Percentiles rank a stretch among this genome's conserved stretches.
phyloP scores from a whole-genome alignment of 2,113 vertebrate species.

The Triplophysa tibetana region DNA sequence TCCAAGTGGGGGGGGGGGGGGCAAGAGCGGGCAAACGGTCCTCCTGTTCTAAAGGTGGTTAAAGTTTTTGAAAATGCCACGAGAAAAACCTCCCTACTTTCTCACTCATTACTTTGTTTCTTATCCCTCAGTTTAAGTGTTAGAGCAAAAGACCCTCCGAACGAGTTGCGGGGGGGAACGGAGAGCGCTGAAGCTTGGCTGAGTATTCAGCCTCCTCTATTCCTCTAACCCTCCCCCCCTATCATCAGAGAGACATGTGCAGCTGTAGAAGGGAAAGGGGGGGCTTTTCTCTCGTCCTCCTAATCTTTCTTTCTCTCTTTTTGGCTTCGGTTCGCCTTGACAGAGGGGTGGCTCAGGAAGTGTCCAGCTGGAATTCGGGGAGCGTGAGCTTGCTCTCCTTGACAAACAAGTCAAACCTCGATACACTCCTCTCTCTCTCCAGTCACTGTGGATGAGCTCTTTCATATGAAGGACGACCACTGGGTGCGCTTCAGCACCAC shows the following conservation, averaged over 20 bases:
- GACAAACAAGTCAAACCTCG: constrained; percentile 33
- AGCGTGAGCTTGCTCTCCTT: constrained; percentile 13
- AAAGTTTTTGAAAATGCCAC: constrained; percentile 14
- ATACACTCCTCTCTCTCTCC: constrained; percentile 3
- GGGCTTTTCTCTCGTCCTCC: constrained; percentile 28
- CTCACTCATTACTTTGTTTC: constrained; percentile 21
- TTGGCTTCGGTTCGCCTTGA: constrained; percentile 41
- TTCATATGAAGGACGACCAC: background rate
- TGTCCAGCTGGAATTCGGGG: constrained; percentile 44
- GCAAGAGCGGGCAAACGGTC: constrained; percentile 27
- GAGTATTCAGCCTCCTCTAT: constrained; percentile 36
- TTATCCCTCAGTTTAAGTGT: background rate
- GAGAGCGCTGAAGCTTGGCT: constrained; percentile 39
- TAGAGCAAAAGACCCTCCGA: constrained; percentile 38
- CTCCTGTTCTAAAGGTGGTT: constrained; percentile 24
- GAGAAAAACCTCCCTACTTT: constrained; percentile 15
- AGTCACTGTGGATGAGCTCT: background rate
- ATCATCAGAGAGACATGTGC: constrained; percentile 35
- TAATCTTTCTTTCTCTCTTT: constrained; percentile 43
- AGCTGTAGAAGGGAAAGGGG: constrained; percentile 29
- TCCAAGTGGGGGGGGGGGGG: constrained; percentile 18
- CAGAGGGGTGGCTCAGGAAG: constrained; percentile 44
- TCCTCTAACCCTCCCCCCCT: constrained; percentile 39
- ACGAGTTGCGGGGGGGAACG: constrained; percentile 43
- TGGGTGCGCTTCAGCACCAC: constrained; percentile 45